Evolutionary conservation across 2,797 vertebrate species (phyloP).

Genomic region (Mormyrops attenuatus): DNA sequence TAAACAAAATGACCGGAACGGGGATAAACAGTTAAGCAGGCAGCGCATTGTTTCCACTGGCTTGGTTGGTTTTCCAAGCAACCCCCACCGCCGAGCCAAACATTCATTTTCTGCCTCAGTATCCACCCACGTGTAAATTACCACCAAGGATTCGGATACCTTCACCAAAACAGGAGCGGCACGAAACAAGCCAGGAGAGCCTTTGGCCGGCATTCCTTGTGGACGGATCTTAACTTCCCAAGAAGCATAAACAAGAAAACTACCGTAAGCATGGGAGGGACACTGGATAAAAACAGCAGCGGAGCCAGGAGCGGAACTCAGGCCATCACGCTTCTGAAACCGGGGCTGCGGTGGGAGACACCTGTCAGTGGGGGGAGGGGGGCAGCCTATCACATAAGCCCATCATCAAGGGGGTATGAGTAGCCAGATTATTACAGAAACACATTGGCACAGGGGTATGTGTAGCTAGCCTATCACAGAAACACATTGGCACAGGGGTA

Average conservation of each 20-base stretch:
- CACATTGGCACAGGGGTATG: no score
- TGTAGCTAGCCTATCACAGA: no score
- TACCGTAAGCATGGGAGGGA: not conserved
- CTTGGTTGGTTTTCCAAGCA: not conserved
- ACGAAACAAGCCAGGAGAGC: constrained; percentile 41
- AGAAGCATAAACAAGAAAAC: constrained; percentile 25
- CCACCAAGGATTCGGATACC: not conserved
- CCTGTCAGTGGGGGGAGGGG: not conserved
- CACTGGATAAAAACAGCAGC: not conserved
- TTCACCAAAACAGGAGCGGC: constrained; percentile 21
- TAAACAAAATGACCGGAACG: constrained; percentile 26
- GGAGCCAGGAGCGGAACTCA: not conserved
- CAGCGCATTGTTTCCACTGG: constrained; percentile 31
- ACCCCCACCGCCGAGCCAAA: not conserved
- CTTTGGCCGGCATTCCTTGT: constrained; percentile 26
- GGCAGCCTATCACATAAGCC: not conserved
- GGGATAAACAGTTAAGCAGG: constrained; percentile 26
- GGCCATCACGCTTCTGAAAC: not conserved
- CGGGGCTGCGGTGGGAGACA: not conserved
- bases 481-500: not conserved
- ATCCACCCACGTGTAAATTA: constrained; percentile 32
- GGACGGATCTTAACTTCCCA: constrained; percentile 24
- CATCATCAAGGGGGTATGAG: not conserved
- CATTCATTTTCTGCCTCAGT: not conserved
- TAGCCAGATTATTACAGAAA: no score